Conservation (phyloP, 1,140 invertebrate genomes). For the Xylocopa sonorina region DNA sequence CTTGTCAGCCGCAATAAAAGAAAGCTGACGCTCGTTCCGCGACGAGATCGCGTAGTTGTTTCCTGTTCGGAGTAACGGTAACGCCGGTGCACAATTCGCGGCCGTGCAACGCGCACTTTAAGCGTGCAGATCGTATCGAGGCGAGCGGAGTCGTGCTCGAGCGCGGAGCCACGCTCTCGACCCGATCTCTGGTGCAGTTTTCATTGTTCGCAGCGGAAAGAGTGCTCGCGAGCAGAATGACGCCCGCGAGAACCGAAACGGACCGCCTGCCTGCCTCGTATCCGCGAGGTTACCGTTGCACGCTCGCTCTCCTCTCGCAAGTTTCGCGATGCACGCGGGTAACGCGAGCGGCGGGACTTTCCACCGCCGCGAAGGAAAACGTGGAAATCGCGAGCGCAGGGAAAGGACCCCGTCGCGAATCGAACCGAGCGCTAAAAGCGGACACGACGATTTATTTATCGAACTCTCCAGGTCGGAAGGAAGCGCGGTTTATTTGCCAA, state of each 20-base stretch:
- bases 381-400: background rate
- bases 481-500: slow-evolving; percentile 14
- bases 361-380: background rate
- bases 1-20: too few species aligned
- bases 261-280: background rate
- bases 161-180: background rate
- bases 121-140: slow-evolving; percentile 35
- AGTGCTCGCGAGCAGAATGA: slow-evolving; percentile 28
- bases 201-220: slow-evolving; percentile 56
- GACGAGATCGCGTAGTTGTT: slow-evolving; percentile 31
- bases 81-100: slow-evolving; percentile 35
- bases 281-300: slow-evolving; percentile 36
- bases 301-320: slow-evolving; percentile 26
- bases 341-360: background rate
- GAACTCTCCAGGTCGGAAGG: background rate
- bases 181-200: slow-evolving; percentile 36
- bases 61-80: slow-evolving; percentile 51
- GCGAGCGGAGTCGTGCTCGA: background rate
- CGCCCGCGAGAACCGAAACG: too few species aligned
- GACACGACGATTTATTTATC: background rate
- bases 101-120: background rate
- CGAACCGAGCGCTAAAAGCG: background rate
- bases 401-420: background rate
- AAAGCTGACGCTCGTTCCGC: background rate
- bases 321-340: background rate